These are phyloP conservation scores for Prionchulus punctatus DNA, from an alignment of 2,888 invertebrate genomes.

Conservation along the genomic window DNA sequence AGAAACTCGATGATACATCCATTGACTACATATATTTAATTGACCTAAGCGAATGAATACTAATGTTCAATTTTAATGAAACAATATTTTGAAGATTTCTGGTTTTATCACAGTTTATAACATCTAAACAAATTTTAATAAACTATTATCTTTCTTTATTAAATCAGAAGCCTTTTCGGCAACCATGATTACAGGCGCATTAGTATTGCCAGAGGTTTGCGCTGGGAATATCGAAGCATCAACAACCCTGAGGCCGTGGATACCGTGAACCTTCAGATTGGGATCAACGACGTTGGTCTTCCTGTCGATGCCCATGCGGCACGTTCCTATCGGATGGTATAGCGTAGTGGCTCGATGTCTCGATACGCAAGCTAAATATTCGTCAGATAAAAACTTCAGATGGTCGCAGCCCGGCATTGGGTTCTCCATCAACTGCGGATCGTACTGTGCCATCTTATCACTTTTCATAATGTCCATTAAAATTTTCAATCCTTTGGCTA, in stretches of 20 bases:
- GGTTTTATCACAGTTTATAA: no score
- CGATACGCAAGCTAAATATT: neutral
- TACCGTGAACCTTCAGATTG: constrained; percentile 7
- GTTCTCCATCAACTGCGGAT: neutral
- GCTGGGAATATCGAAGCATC: constrained; percentile 9
- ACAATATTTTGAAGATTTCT: no score
- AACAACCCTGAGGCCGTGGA: constrained; percentile 1
- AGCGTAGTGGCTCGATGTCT: neutral
- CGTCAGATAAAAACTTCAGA: neutral
- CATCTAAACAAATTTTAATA: no score
- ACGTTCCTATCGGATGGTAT: constrained; percentile 4
- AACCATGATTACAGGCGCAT: no score
- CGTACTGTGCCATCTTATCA: no score
- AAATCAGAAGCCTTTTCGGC: no score
- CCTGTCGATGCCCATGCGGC: neutral
- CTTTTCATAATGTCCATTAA: neutral
- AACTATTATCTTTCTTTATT: no score
- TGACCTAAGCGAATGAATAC: no score
- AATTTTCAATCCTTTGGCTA: neutral
- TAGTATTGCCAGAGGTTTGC: neutral
- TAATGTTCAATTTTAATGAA: no score
- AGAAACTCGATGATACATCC: no score
- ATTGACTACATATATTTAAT: no score
- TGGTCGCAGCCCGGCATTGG: constrained; percentile 1
- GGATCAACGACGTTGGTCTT: neutral